Evolutionary conservation across 23 tunicate genomes (phyloP).

Genomic region (Aplidium turbinatum): DNA sequence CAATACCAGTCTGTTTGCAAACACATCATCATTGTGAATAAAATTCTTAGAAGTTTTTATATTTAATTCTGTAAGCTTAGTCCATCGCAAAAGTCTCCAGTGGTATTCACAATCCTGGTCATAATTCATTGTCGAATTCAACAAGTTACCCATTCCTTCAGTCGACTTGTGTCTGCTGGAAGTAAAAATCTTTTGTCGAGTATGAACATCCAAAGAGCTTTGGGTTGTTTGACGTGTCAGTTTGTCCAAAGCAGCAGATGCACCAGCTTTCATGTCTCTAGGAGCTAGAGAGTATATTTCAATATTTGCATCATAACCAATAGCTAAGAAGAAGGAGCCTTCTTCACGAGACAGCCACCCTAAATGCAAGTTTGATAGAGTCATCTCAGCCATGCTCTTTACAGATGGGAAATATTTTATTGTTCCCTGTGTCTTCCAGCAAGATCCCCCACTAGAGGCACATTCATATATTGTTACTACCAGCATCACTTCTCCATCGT

Average conservation of each 20-base stretch:
- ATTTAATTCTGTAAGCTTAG: constrained; percentile 31
- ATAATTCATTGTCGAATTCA: neutral
- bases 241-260: neutral
- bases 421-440: constrained; percentile 69
- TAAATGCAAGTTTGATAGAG: constrained; percentile 37
- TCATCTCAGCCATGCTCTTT: neutral
- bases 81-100: constrained; percentile 57
- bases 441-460: constrained; percentile 83
- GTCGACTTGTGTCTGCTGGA: constrained; percentile 6
- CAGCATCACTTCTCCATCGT: constrained; percentile 2
- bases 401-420: neutral
- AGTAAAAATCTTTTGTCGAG: constrained; percentile 61
- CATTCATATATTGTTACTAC: constrained; percentile 70
- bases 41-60: constrained; percentile 1
- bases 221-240: constrained; percentile 33
- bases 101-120: neutral
- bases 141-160: neutral
- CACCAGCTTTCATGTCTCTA: constrained; percentile 38
- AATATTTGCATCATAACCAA: constrained; percentile 47
- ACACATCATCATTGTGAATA: neutral
- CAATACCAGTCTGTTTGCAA: neutral
- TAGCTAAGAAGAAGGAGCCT: constrained; percentile 76
- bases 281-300: constrained; percentile 72
- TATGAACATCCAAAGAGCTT: constrained; percentile 71
- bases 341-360: constrained; percentile 86